Base-by-base conservation (phyloP, 2,113 vertebrate species). In the Scomber colias region DNA sequence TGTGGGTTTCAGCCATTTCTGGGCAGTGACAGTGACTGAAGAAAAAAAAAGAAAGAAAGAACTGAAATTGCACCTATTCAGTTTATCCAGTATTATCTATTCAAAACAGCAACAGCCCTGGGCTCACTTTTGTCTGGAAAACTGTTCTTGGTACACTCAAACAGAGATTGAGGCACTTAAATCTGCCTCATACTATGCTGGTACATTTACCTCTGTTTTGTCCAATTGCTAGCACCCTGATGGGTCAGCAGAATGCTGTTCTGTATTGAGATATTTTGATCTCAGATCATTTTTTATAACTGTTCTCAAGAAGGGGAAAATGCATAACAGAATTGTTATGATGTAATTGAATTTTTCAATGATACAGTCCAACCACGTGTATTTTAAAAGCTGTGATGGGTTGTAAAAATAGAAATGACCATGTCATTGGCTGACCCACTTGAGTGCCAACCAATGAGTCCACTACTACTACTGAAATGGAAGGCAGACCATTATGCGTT, bases 111-210 rank as follows among this genome's bases (percentile, higher is more conserved):
- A 16, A 5, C 19, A 46, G 44, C 27, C 15, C 1, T 14, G 1
- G 13, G 45, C 40, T 50, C n/a, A 4, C 16, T 54, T 72, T 77
- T 63, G 50, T 73, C 68, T 65, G 53, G 11, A 48, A 60, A 69
- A 35, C 15, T n/a, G 51, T 73, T 54, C 14, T 62, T 46, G 11
- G 13, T 53, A 24, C 30, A 68, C 15, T 68, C 12, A 57, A 35
- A 21, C 31, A 54, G 16, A 85, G 73, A 75, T 31, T 2, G 11
- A 35, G 40, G 50, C 57, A 40, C 59, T 81, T 73, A 64, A 63
- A 66, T 62, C 40, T 3, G 24, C 24, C 24, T 27, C 24, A 24
- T 30, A 17, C 46, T 24, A 53, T 5, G 7, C 48, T 3, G 30
- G 15, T 15, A 53, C 67, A 35, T 57, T 63, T 53, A 17, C 30